Evolutionary conservation across 2,113 vertebrate species (phyloP), one percentile per base, ranked within the genome.

Genomic region (Uria lomvia): DNA sequence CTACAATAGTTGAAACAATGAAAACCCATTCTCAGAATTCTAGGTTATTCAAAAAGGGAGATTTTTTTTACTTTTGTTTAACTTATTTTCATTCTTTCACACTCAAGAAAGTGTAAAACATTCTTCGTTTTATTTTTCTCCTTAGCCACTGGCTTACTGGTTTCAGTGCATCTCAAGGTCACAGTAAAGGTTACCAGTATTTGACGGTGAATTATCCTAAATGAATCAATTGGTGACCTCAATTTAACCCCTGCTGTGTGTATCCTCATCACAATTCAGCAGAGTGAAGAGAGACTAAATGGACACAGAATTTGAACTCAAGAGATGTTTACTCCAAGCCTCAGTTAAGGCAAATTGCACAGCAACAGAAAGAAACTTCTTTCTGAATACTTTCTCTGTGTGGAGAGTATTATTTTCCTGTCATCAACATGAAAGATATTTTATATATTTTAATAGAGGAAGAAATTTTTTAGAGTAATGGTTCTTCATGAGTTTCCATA

Each of bases 131-230:
- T 62, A 23, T 34, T 89, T 90, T 92, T 87, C n/a, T 75, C n/a
- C 52, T 72, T 71, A 47, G 76, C 52, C 32, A 16, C 68, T 14
- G 27, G 36, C 12, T 95, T 75, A 56, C 65, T 40, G 27, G 26
- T 93, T 88, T 88, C 82, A 63, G 38, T 93, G 38, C 59, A 53
- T 77, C 58, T 79, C 30, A 70, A 90, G 90, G 85, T 94, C 71
- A 90, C 74, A 77, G 29, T 70, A 83, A 80, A 83, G 65, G 82
- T 91, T 96, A 78, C 45, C 30, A 63, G 22, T 86, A 52, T 93
- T 88, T 86, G 85, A 88, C 3, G 8, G 32, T 70, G 75, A 90
- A 93, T 96, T 94, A 86, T 43, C 67, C 82, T 96, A 86, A 94
- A 88, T 66, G 49, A 92, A 97, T 95, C 86, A 76, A 8, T 22